These are phyloP conservation scores for Tineola bisselliella DNA, from an alignment of 2,888 invertebrate species.

Conservation along the genomic window DNA sequence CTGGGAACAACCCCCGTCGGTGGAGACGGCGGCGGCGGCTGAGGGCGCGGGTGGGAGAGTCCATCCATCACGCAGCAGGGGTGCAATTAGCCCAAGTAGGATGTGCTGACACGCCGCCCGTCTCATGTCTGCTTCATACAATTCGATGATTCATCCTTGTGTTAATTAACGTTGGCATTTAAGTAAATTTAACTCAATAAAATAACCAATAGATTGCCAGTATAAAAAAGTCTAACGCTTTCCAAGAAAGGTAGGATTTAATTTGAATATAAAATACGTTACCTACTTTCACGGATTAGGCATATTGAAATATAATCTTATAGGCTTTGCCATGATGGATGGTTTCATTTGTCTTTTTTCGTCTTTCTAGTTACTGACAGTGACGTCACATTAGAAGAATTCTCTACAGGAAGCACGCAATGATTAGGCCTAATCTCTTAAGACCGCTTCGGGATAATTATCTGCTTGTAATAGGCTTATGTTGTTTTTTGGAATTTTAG, in stretches of 20 bases:
- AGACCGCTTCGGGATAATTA: background rate
- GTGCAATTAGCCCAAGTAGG: constrained; percentile 40
- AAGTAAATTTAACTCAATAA: background rate
- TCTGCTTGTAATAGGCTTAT: background rate
- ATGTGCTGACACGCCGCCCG: constrained; percentile 58
- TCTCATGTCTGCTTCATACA: background rate
- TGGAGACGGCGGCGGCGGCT: constrained; percentile 26
- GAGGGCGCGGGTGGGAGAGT: constrained; percentile 25
- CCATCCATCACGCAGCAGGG: constrained; percentile 60
- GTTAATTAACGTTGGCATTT: background rate
- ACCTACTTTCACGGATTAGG: constrained; percentile 1
- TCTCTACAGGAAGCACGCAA: background rate
- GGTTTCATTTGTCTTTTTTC: background rate
- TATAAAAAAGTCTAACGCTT: background rate
- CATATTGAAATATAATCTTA: background rate
- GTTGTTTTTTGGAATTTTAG: background rate
- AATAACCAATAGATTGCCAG: background rate
- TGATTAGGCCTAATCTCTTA: background rate
- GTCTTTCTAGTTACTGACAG: background rate
- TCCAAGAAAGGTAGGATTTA: background rate
- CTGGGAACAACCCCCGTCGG: constrained; percentile 59
- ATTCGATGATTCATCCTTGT: background rate
- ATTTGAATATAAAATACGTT: background rate
- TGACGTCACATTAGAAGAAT: background rate
- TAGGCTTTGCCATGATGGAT: background rate